Evolutionary conservation across 2,797 vertebrate genomes (phyloP), one percentile per base, ranked within the genome.

Genomic region (Lophotriccus pileatus): DNA sequence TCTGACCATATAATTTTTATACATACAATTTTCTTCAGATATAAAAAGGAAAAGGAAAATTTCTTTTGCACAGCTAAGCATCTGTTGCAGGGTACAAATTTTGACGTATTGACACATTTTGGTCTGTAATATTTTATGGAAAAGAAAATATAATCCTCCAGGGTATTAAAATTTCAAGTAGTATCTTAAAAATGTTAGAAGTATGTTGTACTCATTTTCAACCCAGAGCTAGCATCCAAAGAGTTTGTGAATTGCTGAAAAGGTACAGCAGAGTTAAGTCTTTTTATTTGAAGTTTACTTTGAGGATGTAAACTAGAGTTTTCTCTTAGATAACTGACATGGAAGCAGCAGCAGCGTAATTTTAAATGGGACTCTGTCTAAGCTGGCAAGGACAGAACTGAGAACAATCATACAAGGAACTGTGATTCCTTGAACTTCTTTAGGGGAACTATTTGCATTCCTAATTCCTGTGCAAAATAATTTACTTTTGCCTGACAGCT

Each of bases 161-260:
- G 46, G 36, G 44, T 94, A 53, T 96, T 97, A 94, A 96, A 93
- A 92, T 97, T 98, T 95, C 67, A 96, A 91, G 46, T 13, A 78
- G 59, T 39, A 91, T 41, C 30, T 91, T 47, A 77, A 81, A 89
- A 32, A 64, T 87, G 19, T 67, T 94, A 66, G 23, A 87, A 81
- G 7, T 59, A 63, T 94, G 10, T 74, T 95, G 43, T 36, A 49
- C 43, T 93, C 90, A 80, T 70, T 90, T 96, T 84, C 56, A 84
- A 63, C 93, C 89, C n/a, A 78, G 63, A 96, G 37, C 15, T 72
- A 87, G 25, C 66, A 52, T 36, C 37, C 56, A 85, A 93, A 20
- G 34, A 60, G 28, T 81, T 95, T 90, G 85, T 17, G 27, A 46
- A 60, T 30, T 74, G 39, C 62, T 70, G 22, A 46, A 94, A 92